Percentiles rank a stretch among this genome's conserved stretches.
Evolutionary conservation across 1,140 invertebrate genomes (phyloP).

Genomic region (Heliconius hermathena): DNA sequence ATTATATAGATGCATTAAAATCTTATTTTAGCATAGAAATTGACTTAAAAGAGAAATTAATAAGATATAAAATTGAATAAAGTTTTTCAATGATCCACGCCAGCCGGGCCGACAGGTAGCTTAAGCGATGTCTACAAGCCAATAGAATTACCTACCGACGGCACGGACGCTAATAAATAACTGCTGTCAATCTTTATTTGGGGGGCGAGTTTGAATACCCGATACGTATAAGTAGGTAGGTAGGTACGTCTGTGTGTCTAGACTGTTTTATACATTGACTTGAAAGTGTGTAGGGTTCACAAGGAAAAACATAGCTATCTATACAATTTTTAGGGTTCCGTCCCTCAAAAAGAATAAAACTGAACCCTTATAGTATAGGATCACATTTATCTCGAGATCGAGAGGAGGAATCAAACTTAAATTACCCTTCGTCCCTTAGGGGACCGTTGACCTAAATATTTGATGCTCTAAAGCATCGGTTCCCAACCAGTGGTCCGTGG

Average conservation of each 20-base stretch:
- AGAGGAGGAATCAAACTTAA: no score
- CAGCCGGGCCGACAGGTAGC: background rate
- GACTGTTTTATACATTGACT: background rate
- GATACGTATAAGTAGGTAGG: background rate
- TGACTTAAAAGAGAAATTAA: background rate
- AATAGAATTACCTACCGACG: background rate
- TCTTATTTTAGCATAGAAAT: background rate
- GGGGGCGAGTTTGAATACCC: background rate
- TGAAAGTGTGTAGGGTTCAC: no score
- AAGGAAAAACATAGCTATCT: no score
- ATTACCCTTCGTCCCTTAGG: no score
- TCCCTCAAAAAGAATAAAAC: no score
- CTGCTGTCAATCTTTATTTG: constrained; percentile 22
- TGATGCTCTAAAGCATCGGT: no score
- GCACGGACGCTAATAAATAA: constrained; percentile 18
- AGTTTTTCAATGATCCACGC: background rate
- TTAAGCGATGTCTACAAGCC: background rate
- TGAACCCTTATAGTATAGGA: no score
- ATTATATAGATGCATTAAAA: no score
- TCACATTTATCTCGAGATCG: no score
- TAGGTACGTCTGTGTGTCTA: background rate
- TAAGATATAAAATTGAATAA: background rate
- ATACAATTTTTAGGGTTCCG: no score
- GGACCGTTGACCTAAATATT: no score
- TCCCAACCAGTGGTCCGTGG: no score